phyloP scores from a whole-genome alignment of 2,113 vertebrate species.

The Pionites leucogaster region DNA sequence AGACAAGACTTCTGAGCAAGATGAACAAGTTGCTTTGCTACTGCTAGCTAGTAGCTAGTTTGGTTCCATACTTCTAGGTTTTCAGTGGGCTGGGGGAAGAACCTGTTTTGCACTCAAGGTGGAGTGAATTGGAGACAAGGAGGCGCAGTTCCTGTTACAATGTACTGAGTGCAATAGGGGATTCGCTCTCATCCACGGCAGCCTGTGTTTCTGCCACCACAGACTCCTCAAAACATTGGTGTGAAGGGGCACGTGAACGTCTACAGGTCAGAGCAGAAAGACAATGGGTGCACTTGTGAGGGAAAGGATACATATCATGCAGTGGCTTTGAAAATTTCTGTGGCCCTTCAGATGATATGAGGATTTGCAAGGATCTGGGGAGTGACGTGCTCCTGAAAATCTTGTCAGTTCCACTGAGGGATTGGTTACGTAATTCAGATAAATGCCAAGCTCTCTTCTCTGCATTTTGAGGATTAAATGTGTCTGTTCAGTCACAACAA shows the following conservation, averaged over 20 bases:
- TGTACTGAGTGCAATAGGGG: not conserved
- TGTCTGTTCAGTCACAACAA: not conserved
- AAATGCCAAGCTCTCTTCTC: constrained; percentile 35
- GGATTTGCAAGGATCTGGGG: constrained; percentile 18
- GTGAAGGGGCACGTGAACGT: not conserved
- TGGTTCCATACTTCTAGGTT: not conserved
- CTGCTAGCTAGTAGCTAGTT: not conserved
- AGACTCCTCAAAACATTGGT: not conserved
- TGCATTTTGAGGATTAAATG: constrained; percentile 40
- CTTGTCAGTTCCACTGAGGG: constrained; percentile 44
- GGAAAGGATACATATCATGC: not conserved
- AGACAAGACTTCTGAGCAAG: not conserved
- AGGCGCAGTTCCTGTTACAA: not conserved
- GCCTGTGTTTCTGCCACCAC: not conserved
- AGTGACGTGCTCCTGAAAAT: constrained; percentile 17
- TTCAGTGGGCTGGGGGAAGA: not conserved
- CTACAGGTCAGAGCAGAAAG: not conserved
- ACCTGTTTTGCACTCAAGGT: not conserved
- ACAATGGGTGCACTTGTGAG: rapidly evolving
- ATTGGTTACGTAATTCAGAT: constrained; percentile 60
- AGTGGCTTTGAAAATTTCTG: not conserved
- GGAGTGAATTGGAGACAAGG: rapidly evolving
- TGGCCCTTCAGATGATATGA: rapidly evolving
- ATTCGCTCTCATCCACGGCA: not conserved
- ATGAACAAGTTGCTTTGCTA: not conserved